Evolutionary conservation across 1,140 invertebrate genomes (phyloP), one percentile per base, ranked within the genome.

Genomic region (Teleopsis dalmanni): DNA sequence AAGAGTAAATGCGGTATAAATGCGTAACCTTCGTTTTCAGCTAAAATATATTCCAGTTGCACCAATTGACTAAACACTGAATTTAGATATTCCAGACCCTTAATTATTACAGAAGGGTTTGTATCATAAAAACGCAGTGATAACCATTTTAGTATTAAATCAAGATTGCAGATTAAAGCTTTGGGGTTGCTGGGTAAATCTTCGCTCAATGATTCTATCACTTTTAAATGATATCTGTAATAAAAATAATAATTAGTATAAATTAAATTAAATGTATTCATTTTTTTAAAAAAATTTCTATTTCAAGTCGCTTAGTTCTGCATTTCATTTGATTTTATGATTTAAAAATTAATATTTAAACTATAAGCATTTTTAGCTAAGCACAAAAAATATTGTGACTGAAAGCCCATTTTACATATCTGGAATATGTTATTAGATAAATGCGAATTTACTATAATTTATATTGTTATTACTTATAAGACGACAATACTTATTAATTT

Each of bases 121-220:
- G 95, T 98, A 74, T 98, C 95, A 60, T 96, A 98, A 72, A 98
- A 98, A 53, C 95, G 76, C 13, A 98, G 69, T 0, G 94, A 96
- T 50, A 97, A 68, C 96, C 96, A 99, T 71, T 95, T 96, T 10
- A 99, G 75, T 49, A 98, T 85, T 33, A 99, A 74, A 76, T 99
- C 96, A 45, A 97, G 75, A 75, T 98, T 98, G 11, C 83, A 83
- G 23, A 93, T 81, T 18, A 95, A 77, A 5, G 90, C 87, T 60
- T 83, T 80, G 13, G 80, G 79, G 55, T 89, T 85, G 18, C 78
- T 80, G 6, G 82, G 75, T 22, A 93, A 72, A 74, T 91, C 88
- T 75, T 94, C 90, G 45, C 78, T 83, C 18, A 99, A 73, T 2
- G 83, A 76, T 70, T 98, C 93, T 54, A 98, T 90, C 7, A 93